A percentile compares a stretch with the other conserved stretches of the same genome.
Conservation (phyloP, 2,888 invertebrate species). For the Trypoxylon attenuatum region DNA sequence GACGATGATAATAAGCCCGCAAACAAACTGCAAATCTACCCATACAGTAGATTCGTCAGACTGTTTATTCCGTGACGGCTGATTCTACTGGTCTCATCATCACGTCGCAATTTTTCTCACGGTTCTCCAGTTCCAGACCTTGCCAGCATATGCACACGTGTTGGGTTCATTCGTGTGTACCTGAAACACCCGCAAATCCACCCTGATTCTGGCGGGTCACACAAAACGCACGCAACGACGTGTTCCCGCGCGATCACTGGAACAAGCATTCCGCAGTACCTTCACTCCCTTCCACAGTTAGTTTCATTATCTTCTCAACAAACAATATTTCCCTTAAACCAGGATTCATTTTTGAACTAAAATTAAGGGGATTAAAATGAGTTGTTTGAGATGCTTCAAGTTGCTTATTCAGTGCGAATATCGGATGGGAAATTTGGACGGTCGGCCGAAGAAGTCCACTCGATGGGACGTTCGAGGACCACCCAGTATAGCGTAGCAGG, state of each 20-base stretch:
- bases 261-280: not conserved
- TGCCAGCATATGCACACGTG: constrained; percentile 19
- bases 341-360: too few relatives aligned
- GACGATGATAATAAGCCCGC: not conserved
- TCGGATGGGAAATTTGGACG: too few relatives aligned
- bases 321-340: too few relatives aligned
- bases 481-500: not conserved
- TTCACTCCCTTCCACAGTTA: constrained; percentile 36
- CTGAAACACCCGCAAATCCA: constrained; percentile 55
- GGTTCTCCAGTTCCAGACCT: constrained; percentile 22
- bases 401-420: too few relatives aligned
- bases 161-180: constrained; percentile 44
- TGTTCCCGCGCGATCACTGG: constrained; percentile 40
- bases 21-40: constrained; percentile 7
- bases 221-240: constrained; percentile 59
- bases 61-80: constrained; percentile 13
- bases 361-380: too few relatives aligned
- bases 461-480: not conserved
- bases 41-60: constrained; percentile 1
- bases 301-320: constrained; percentile 69
- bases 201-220: constrained; percentile 51
- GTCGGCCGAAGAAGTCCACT: too few relatives aligned
- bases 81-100: constrained; percentile 20
- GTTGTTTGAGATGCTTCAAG: too few relatives aligned
- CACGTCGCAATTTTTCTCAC: constrained; percentile 36